Percentiles rank a stretch among this genome's conserved stretches.
Conservation (phyloP, 2,113 vertebrate genomes). For the Nerophis lumbriciformis region DNA sequence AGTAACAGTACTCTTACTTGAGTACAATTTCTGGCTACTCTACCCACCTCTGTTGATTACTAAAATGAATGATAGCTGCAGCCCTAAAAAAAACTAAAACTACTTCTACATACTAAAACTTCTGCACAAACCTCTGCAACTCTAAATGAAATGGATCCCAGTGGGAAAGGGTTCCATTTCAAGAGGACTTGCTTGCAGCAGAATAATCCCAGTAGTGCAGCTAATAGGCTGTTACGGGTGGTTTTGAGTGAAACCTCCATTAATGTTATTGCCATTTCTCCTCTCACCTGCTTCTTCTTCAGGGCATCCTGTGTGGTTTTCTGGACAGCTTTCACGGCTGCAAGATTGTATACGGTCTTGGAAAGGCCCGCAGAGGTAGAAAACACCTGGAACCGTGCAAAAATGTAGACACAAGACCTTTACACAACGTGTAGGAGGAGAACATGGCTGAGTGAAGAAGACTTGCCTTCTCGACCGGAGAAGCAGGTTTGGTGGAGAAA, state of each 20-base stretch:
- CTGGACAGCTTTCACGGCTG: slow-evolving; percentile 88
- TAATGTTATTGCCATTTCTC: neutral
- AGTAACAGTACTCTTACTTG: too few species aligned
- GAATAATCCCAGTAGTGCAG: neutral
- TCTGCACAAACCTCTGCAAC: too few species aligned
- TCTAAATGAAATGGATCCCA: too few species aligned
- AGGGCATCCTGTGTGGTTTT: slow-evolving; percentile 85
- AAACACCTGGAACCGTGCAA: slow-evolving; percentile 75
- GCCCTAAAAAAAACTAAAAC: too few species aligned
- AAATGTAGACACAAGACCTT: neutral
- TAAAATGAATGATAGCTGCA: too few species aligned
- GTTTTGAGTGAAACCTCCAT: too few species aligned
- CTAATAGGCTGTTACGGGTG: too few species aligned
- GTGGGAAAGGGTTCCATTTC: too few species aligned
- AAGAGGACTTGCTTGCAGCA: neutral
- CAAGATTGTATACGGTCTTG: slow-evolving; percentile 96
- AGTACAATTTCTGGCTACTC: too few species aligned
- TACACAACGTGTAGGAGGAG: neutral
- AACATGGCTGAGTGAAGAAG: neutral
- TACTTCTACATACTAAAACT: too few species aligned
- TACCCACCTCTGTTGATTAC: too few species aligned
- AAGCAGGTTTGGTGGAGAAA: slow-evolving; percentile 80
- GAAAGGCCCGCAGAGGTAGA: slow-evolving; percentile 92
- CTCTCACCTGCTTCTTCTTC: slow-evolving; percentile 89
- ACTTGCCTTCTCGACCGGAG: slow-evolving; percentile 83